A percentile compares a stretch with the other conserved stretches of the same genome.
Evolutionary conservation across 2,113 vertebrate genomes (phyloP).

Genomic region (Calyptomena viridis): DNA sequence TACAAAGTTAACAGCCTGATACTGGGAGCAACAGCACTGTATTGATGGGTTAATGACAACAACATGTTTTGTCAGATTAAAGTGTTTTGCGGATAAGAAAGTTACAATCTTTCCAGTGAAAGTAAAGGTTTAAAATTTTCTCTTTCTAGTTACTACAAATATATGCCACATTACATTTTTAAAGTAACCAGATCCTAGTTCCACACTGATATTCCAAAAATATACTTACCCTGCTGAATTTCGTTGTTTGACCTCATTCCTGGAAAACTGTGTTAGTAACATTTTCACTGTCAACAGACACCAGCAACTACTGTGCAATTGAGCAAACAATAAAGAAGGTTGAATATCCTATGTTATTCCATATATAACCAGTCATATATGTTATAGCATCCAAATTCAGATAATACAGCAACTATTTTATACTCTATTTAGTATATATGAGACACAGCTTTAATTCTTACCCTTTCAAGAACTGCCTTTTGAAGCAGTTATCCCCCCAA

Average conservation of each 20-base stretch:
- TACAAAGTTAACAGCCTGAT: not conserved
- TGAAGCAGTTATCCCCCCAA: not conserved
- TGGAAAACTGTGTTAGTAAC: not conserved
- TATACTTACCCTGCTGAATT: not conserved
- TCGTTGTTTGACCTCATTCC: not conserved
- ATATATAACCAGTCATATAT: not conserved
- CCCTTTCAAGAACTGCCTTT: not conserved
- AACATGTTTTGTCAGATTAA: not conserved
- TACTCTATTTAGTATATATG: not conserved
- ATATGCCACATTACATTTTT: not conserved
- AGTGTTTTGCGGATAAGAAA: not conserved
- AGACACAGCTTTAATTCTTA: not conserved
- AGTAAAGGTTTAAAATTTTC: not conserved
- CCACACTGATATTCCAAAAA: not conserved
- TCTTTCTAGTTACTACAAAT: not conserved
- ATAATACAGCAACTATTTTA: not conserved
- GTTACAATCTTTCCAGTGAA: not conserved
- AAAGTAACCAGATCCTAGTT: not conserved
- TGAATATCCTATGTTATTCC: not conserved
- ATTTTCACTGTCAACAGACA: not conserved
- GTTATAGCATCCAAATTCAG: not conserved
- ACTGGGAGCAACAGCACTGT: not conserved
- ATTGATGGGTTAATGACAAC: not conserved
- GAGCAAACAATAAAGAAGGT: not conserved
- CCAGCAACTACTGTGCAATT: not conserved